Percentiles rank a stretch among this genome's conserved stretches.
Conservation (phyloP, 2,113 vertebrate genomes). For the Speoplatyrhinus poulsoni region DNA sequence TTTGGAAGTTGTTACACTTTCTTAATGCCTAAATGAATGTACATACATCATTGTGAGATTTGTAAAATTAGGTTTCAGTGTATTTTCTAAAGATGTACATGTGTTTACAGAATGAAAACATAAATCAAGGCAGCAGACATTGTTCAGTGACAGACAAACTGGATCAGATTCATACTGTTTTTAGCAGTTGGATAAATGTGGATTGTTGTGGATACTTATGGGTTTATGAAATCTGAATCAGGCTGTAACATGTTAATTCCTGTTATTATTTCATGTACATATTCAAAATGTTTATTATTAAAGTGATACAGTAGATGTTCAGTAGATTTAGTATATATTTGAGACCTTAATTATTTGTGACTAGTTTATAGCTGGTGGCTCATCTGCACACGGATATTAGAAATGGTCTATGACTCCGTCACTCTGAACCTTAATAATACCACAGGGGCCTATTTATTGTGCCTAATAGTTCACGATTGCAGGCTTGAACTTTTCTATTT, state of each 20-base stretch:
- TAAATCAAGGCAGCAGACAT: constrained; percentile 78
- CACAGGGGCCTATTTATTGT: constrained; percentile 72
- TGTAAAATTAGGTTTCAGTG: constrained; percentile 56
- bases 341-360: constrained; percentile 71
- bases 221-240: constrained; percentile 66
- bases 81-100: constrained; percentile 68
- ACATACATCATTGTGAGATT: constrained; percentile 54
- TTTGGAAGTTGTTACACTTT: constrained; percentile 52
- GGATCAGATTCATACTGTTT: constrained; percentile 72
- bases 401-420: constrained; percentile 60
- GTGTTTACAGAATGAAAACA: constrained; percentile 79
- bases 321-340: constrained; percentile 68
- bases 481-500: constrained; percentile 59
- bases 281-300: constrained; percentile 63
- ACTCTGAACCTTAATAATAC: constrained; percentile 75
- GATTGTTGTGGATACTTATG: neutral
- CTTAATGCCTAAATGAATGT: constrained; percentile 52
- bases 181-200: neutral
- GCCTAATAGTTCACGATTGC: constrained; percentile 56
- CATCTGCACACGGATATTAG: constrained; percentile 57
- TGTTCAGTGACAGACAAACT: constrained; percentile 72
- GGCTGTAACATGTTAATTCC: constrained; percentile 56
- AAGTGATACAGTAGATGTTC: constrained; percentile 66
- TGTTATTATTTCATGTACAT: constrained; percentile 73
- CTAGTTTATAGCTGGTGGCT: constrained; percentile 67